These are phyloP conservation scores for Psephotus haematonotus DNA, from an alignment of 2,113 vertebrate species.

Conservation along the genomic window DNA sequence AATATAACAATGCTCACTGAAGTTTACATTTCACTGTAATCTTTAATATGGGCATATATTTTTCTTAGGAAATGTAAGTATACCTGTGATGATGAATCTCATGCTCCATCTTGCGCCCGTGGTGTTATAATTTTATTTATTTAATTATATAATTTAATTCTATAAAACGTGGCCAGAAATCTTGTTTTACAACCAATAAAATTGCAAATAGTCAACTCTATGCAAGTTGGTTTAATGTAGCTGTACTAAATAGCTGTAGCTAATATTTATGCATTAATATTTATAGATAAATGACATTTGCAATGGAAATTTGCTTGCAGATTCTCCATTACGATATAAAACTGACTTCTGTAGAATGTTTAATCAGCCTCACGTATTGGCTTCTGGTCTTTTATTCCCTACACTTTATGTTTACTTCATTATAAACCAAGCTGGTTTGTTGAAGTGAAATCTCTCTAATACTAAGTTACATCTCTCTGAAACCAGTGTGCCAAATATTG, in stretches of 20 bases:
- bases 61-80: background rate
- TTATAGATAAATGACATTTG: conserved; percentile 38
- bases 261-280: conserved; percentile 32
- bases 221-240: background rate
- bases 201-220: background rate
- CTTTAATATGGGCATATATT: background rate
- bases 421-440: background rate
- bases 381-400: background rate
- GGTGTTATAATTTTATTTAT: background rate
- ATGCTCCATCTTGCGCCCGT: background rate
- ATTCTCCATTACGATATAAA: conserved; percentile 12
- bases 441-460: background rate
- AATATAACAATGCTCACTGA: background rate
- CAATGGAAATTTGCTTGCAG: conserved; percentile 31
- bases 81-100: background rate
- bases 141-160: background rate
- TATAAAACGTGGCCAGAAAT: background rate
- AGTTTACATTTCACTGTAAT: background rate
- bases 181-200: background rate
- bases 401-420: background rate
- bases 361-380: background rate
- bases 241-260: background rate
- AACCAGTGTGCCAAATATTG: background rate
- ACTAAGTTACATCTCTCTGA: background rate
- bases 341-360: background rate